Percentiles rank a stretch among this genome's conserved stretches.
phyloP scores from a whole-genome alignment of 2,888 invertebrate species.

The Deilephila porcellus region DNA sequence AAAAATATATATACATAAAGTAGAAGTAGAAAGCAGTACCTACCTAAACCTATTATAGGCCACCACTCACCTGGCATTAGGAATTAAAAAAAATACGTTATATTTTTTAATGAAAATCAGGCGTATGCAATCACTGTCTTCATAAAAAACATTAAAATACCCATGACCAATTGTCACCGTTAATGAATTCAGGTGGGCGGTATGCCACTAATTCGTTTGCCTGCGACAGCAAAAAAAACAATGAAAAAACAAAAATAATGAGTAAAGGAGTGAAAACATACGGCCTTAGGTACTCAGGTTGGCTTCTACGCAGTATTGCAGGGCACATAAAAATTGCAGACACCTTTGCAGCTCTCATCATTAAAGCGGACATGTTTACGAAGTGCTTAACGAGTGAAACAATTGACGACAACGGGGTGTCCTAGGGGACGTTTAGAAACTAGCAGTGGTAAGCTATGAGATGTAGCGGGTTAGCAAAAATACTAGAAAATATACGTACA shows the following conservation, averaged over 20 bases:
- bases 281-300: neutral
- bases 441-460: slow-evolving; percentile 38
- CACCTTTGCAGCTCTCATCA: slow-evolving; percentile 49
- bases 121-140: too few relatives aligned
- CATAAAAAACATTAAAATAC: too few relatives aligned
- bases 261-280: neutral
- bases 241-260: neutral
- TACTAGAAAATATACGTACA: too few relatives aligned
- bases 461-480: slow-evolving; percentile 35
- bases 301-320: slow-evolving; percentile 15
- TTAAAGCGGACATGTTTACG: slow-evolving; percentile 66
- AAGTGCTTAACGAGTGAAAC: slow-evolving; percentile 65
- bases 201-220: too few relatives aligned
- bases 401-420: slow-evolving; percentile 73
- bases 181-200: too few relatives aligned
- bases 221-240: neutral
- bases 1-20: too few relatives aligned
- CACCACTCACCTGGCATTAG: too few relatives aligned
- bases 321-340: slow-evolving; percentile 37
- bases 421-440: slow-evolving; percentile 49
- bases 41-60: too few relatives aligned
- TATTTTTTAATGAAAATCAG: too few relatives aligned
- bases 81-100: too few relatives aligned
- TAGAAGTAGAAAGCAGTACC: too few relatives aligned
- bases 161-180: too few relatives aligned